Percentiles rank a stretch among this genome's conserved stretches.
Evolutionary conservation across 2,888 invertebrate species (phyloP).

Genomic region (Rutpela maculata): DNA sequence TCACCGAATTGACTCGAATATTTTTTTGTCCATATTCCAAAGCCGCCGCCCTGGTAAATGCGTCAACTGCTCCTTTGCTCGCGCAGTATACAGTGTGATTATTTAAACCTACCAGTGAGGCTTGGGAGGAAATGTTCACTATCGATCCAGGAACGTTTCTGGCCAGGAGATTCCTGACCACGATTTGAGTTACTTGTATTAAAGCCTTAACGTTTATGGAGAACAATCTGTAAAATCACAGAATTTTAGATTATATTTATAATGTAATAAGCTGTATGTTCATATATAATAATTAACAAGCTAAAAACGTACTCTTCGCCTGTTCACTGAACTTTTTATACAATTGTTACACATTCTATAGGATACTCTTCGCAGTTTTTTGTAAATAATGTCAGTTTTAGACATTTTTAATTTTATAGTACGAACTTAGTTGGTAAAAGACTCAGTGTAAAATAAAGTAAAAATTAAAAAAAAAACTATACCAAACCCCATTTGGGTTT

Average conservation of each 20-base stretch:
- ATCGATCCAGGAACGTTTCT: constrained; percentile 85
- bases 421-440: too few species aligned
- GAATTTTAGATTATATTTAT: background rate
- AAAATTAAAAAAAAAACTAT: too few species aligned
- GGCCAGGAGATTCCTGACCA: constrained; percentile 84
- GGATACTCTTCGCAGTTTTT: too few species aligned
- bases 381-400: too few species aligned
- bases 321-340: too few species aligned
- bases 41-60: constrained; percentile 88
- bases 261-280: too few species aligned
- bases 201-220: constrained; percentile 90
- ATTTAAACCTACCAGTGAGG: constrained; percentile 83
- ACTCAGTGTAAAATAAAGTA: too few species aligned
- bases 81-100: constrained; percentile 90
- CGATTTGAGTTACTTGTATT: constrained; percentile 89
- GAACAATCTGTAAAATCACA: constrained; percentile 76
- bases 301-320: too few species aligned
- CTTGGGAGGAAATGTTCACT: constrained; percentile 94
- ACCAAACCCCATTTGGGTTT: too few species aligned
- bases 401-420: too few species aligned
- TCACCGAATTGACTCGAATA: constrained; percentile 93
- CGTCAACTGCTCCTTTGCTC: constrained; percentile 92
- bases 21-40: constrained; percentile 88
- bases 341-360: too few species aligned
- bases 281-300: too few species aligned